Evolutionary conservation across 1,140 invertebrate species (phyloP), one percentile per base, ranked within the genome.

Genomic region (Spodoptera litura): DNA sequence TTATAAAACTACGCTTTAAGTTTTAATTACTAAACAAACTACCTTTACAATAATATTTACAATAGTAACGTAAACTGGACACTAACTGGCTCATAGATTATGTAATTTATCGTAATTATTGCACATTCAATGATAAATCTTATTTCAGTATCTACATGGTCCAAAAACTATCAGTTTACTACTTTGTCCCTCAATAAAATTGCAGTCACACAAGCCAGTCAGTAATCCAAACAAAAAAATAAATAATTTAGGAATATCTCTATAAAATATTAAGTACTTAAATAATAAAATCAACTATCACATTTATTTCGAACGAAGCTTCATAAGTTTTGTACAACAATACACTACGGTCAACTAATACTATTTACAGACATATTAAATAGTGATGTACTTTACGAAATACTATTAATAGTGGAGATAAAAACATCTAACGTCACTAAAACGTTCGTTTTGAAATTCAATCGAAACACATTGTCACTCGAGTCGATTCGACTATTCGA

Each of bases 191-290:
- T 38, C 25, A 62, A 75, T 77, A 68, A 77, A 66, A 77, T 56
- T 77, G 61, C 5, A 56, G 53, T 56, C 13, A 76, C 77, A 81
- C 78, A 85, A 80, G 79, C 87, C 87, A 89, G 82, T 84, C 76
- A 83, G 84, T 62, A 73, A 75, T 53, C 62, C 82, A 81, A 80
- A 44, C 38, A 75, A 64, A 83, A 83, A 79, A 94, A 94, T 94
- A 94, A 94, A 94, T 94, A 93, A 94, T 93, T 93, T 93, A 94
- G 81, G 79, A 87, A 90, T 91, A 92, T 89, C 84, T 91, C 87
- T 91, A 88, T 90, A 91, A 87, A 89, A 88, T 88, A 92, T 93
- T 94, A 94, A 93, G 91, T 94, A 94, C 92, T 93, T 92, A 93
- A 90, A 90, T 90, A 91, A 85, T 87, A 89, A 88, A 90, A 91